phyloP scores from a whole-genome alignment of 2,113 vertebrate species.

The Tinamus guttatus region DNA sequence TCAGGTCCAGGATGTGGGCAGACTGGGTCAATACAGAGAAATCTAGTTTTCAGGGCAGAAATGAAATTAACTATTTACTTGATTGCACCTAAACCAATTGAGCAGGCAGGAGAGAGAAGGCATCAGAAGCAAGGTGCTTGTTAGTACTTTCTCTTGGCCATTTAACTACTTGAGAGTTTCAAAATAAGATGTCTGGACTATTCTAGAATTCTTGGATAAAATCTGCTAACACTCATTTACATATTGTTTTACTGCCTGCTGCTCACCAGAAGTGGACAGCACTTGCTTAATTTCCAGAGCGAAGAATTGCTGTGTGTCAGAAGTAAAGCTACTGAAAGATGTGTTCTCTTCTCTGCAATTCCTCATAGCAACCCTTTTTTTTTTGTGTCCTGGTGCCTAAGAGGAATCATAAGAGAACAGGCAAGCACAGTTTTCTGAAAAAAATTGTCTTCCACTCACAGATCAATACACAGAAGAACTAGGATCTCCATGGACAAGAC shows the following conservation, averaged over 20 bases:
- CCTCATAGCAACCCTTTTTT: not conserved
- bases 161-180: not conserved
- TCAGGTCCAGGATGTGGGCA: not conserved
- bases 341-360: not conserved
- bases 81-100: not conserved
- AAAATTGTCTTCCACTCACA: not conserved
- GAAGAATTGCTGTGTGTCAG: not conserved
- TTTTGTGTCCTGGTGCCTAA: not conserved
- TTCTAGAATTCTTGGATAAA: not conserved
- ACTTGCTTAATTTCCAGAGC: not conserved
- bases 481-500: not conserved
- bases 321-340: not conserved
- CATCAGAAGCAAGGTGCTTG: not conserved
- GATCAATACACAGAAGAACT: not conserved
- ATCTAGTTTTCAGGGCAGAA: not conserved
- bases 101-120: not conserved
- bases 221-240: not conserved
- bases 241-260: not conserved
- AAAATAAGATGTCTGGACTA: not conserved
- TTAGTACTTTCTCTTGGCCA: not conserved
- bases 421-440: fast-evolving
- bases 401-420: not conserved
- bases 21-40: not conserved
- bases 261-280: not conserved
- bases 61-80: not conserved